phyloP scores from a whole-genome alignment of 2,888 invertebrate genomes.

The Agrypnus murinus region DNA sequence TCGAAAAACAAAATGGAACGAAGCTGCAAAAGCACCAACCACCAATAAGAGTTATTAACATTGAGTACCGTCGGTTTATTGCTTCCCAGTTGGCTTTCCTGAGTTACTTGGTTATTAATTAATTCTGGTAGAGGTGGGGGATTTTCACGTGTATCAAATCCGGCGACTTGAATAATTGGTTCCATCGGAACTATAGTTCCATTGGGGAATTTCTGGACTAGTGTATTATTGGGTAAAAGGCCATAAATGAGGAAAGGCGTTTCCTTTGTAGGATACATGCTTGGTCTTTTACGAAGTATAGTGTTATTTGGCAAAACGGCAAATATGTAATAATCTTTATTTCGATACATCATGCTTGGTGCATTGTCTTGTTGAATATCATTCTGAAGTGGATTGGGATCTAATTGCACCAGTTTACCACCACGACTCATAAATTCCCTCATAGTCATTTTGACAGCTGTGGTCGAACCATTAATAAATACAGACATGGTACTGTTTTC shows the following conservation, averaged over 20 bases:
- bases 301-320: conserved; percentile 87
- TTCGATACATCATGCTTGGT: conserved; percentile 69
- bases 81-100: conserved; percentile 70
- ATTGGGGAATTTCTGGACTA: conserved; percentile 87
- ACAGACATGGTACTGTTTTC: conserved; percentile 13
- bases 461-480: background rate
- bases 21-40: conserved; percentile 60
- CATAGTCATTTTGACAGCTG: background rate
- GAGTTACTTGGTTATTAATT: conserved; percentile 80
- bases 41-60: conserved; percentile 64
- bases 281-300: conserved; percentile 83
- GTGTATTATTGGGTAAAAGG: conserved; percentile 85
- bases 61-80: conserved; percentile 72
- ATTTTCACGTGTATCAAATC: conserved; percentile 75
- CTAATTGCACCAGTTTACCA: conserved; percentile 61
- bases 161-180: conserved; percentile 71
- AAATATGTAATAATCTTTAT: conserved; percentile 83
- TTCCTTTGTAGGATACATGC: conserved; percentile 79
- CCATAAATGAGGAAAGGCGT: conserved; percentile 84
- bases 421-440: conserved; percentile 52
- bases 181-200: conserved; percentile 84
- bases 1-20: conserved; percentile 33
- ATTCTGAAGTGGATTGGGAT: conserved; percentile 51
- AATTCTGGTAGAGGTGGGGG: conserved; percentile 75
- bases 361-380: conserved; percentile 40